Conservation (phyloP, 2,797 vertebrate species). For the Emydoidea blandingii region DNA sequence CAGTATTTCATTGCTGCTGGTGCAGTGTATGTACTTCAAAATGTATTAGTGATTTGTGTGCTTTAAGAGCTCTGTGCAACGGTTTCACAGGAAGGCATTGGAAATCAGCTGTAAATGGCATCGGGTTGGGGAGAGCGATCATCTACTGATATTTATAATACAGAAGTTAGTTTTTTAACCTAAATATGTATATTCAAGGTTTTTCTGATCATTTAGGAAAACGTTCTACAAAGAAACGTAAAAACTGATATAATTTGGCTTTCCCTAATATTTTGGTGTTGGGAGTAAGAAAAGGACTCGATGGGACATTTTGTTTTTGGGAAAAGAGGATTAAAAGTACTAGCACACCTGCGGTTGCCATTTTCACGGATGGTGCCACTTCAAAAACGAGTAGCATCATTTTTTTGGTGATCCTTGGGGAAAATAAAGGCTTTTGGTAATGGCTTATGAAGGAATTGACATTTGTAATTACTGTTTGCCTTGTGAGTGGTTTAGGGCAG, state of each 20-base stretch:
- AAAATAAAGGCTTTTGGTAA: background rate
- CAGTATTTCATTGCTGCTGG: constrained; percentile 89
- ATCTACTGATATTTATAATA: fast-evolving
- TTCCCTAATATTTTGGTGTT: background rate
- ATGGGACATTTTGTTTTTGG: background rate
- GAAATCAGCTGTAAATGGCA: fast-evolving
- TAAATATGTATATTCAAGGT: fast-evolving
- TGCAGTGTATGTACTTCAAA: constrained; percentile 76
- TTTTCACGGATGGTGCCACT: background rate
- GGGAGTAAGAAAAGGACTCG: background rate
- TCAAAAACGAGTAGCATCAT: background rate
- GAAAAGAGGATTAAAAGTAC: background rate
- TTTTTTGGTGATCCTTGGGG: background rate
- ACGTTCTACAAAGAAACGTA: background rate
- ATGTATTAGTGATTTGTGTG: fast-evolving
- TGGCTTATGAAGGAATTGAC: background rate
- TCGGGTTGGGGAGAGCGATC: background rate
- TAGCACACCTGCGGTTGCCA: background rate
- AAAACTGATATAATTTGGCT: background rate
- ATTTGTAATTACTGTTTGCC: background rate
- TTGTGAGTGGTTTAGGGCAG: background rate
- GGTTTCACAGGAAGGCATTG: fast-evolving
- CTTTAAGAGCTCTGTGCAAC: background rate
- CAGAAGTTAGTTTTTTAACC: background rate
- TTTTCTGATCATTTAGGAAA: background rate